Evolutionary conservation across 2,888 invertebrate species (phyloP).

Genomic region (Xylota sylvarum): DNA sequence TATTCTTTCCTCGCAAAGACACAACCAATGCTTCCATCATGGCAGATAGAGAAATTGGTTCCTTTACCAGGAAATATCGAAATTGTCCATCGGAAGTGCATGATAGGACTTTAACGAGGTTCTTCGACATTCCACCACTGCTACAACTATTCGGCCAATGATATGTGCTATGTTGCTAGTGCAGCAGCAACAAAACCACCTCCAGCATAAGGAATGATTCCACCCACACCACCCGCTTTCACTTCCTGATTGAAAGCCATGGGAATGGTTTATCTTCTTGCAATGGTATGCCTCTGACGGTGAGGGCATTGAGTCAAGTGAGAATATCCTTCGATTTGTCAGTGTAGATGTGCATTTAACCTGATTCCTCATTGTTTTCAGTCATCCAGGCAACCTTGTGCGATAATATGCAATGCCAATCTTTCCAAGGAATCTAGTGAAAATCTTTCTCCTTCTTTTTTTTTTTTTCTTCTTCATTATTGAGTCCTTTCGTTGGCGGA

Average conservation of each 20-base stretch:
- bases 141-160: constrained; percentile 44
- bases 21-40: constrained; percentile 24
- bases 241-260: constrained; percentile 29
- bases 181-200: constrained; percentile 43
- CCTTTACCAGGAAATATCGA: constrained; percentile 71
- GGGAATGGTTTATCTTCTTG: constrained; percentile 52
- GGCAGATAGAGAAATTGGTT: constrained; percentile 68
- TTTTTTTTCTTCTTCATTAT: constrained; percentile 38
- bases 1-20: constrained; percentile 21
- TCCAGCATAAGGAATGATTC: constrained; percentile 6
- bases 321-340: constrained; percentile 70
- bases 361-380: constrained; percentile 71
- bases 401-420: constrained; percentile 61
- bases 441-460: constrained; percentile 2
- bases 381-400: constrained; percentile 47
- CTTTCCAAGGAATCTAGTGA: constrained; percentile 28
- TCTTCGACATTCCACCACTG: constrained; percentile 63
- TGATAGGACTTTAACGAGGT: constrained; percentile 76
- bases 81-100: constrained; percentile 75
- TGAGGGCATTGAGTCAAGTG: constrained; percentile 64
- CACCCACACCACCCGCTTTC: not conserved
- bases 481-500: constrained; percentile 36
- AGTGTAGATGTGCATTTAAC: constrained; percentile 66
- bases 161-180: constrained; percentile 32
- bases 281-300: constrained; percentile 48